These are phyloP conservation scores for Portunus trituberculatus DNA, from an alignment of 1,140 invertebrate genomes.

Conservation along the genomic window DNA sequence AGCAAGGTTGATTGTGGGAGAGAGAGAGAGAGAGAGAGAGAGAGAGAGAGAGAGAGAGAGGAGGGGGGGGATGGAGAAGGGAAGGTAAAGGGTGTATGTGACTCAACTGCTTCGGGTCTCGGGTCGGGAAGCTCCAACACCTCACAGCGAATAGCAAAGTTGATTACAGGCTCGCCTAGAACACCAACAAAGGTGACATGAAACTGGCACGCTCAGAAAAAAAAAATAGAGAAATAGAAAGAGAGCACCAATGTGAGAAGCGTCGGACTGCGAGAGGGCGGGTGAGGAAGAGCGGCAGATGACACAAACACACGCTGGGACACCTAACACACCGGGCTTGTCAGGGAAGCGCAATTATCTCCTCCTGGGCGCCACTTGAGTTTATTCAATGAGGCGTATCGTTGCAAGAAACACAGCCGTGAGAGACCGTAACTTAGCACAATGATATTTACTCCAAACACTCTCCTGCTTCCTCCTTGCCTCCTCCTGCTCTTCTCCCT, in stretches of 20 bases:
- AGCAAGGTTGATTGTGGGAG: background rate
- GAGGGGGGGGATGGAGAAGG: background rate
- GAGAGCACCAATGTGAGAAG: too few relatives aligned
- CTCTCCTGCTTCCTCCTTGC: background rate
- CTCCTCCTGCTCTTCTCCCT: background rate
- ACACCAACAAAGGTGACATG: slow-evolving; percentile 1
- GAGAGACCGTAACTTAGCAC: background rate
- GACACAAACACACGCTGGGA: background rate
- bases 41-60: background rate
- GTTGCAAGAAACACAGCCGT: background rate
- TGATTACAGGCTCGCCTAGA: background rate
- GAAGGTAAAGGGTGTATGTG: background rate
- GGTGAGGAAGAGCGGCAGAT: background rate
- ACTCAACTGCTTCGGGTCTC: background rate
- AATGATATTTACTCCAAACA: background rate
- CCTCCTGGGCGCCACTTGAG: background rate
- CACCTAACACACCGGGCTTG: background rate
- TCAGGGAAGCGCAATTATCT: background rate
- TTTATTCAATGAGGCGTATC: slow-evolving; percentile 22
- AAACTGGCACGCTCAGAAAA: background rate
- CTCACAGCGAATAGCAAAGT: background rate
- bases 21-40: background rate
- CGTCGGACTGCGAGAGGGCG: background rate
- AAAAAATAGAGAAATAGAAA: too few relatives aligned
- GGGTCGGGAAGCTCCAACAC: background rate